Evolutionary conservation across 2,888 invertebrate genomes (phyloP).

Genomic region (Leucophenga montana): DNA sequence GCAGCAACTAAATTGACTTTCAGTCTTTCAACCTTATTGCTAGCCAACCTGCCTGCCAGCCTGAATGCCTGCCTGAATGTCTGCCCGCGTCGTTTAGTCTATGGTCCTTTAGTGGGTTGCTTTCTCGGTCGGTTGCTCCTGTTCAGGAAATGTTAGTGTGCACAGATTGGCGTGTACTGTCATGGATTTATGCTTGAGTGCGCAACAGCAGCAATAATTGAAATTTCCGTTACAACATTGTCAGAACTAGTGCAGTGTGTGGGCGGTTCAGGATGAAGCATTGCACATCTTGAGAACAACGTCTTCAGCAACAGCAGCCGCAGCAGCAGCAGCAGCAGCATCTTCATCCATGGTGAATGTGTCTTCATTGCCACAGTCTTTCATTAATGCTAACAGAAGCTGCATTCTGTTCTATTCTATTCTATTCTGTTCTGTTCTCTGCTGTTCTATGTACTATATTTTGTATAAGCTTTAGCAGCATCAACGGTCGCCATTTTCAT

Average conservation of each 20-base stretch:
- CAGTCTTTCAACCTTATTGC: not conserved
- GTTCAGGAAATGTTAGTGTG: conserved; percentile 10
- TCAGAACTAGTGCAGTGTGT: not conserved
- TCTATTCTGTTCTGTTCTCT: not conserved
- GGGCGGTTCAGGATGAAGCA: not conserved
- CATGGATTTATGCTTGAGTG: conserved; percentile 14
- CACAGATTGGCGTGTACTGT: conserved; percentile 20
- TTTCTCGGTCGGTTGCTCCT: not conserved
- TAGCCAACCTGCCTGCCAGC: not conserved
- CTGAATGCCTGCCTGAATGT: not conserved
- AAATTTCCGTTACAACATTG: conserved; percentile 18
- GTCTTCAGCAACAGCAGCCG: not conserved
- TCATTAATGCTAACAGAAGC: no score
- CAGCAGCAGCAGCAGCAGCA: not conserved
- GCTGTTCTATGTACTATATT: not conserved
- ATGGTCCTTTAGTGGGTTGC: not conserved
- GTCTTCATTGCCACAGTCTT: no score
- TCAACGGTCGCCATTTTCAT: conserved; percentile 2
- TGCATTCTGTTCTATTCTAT: no score
- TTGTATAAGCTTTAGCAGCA: not conserved
- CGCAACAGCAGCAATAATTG: conserved; percentile 19
- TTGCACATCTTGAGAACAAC: not conserved
- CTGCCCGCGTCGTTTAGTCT: not conserved
- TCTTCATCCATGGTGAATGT: not conserved
- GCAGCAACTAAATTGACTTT: not conserved